Evolutionary conservation across 1,140 invertebrate genomes (phyloP), one percentile per base, ranked within the genome.

Genomic region (Hetaerina americana): DNA sequence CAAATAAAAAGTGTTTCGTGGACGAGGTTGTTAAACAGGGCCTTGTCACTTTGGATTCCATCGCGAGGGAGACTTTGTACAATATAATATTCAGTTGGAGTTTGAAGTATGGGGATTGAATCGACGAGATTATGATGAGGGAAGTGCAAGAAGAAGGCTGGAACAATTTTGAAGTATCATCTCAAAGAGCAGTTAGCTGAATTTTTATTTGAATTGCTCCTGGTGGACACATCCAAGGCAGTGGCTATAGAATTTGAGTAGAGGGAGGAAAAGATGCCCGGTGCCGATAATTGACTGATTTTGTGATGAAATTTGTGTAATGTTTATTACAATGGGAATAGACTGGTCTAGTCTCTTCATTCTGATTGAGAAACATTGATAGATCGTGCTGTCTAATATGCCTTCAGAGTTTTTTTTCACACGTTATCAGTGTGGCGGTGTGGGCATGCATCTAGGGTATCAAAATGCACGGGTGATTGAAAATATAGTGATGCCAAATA

Each of bases 81-180:
- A 85, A 83, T 74, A 79, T 84, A 75, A 86, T 87, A 26, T 86
- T 88, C 77, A 83, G 86, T 75, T 89, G 87, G 84, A 86, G 87
- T 70, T 80, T 86, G 12, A 91, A 91, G 78, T 86, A 88, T 75
- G 80, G 88, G 31, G 89, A 92, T 76, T 83, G 86, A 72, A 89
- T 92, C 0, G 90, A 92, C 78, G 87, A 89, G 75, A 80, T 91
- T 66, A 78, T 92, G 29, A 85, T 90, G 1, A 79, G 85, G 66
- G 90, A 91, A 78, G 83, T 88, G 22, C 85, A 87, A 72, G 86
- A 86, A 27, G 89, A 91, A 76, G 90, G 91, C 68, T 92, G 90
- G 89, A 86, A 87, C 0, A 87, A 89, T 76, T 91, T 89, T 77
- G 86, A 89, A 90, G 77, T 77, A 87, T 0, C 82, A 85, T 10